Percentiles rank a stretch among this genome's conserved stretches.
phyloP scores from a whole-genome alignment of 2,113 vertebrate species.

The Gopherus flavomarginatus region DNA sequence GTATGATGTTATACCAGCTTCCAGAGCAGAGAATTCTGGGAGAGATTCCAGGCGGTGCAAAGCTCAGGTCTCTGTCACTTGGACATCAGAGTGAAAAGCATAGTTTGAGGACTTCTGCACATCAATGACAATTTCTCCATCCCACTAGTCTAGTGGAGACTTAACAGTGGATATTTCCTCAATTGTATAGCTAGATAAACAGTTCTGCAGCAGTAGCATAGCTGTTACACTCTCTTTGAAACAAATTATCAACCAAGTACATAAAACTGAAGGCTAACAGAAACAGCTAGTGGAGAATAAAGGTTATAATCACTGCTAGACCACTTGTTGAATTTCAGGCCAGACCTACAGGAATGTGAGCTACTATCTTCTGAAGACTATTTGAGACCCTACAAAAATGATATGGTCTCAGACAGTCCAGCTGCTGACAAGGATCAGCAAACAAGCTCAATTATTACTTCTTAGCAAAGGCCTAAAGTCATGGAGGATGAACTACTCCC shows the following conservation, averaged over 20 bases:
- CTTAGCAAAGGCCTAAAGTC: neutral
- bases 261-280: neutral
- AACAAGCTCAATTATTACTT: neutral
- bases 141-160: neutral
- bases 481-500: neutral
- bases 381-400: neutral
- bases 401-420: neutral
- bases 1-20: neutral
- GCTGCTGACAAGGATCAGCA: too few relatives aligned
- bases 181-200: neutral
- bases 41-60: neutral
- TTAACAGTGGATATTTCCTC: neutral
- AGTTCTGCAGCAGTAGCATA: neutral
- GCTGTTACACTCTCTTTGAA: neutral
- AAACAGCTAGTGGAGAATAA: neutral
- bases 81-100: neutral
- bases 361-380: neutral
- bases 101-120: neutral
- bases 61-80: neutral
- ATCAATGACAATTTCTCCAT: neutral
- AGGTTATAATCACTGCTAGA: neutral
- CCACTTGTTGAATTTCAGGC: neutral
- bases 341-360: neutral
- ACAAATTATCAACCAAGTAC: neutral
- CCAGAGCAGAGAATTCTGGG: neutral